These are phyloP conservation scores for Oreochromis mossambicus DNA, from an alignment of 2,797 vertebrate species.

Conservation along the genomic window DNA sequence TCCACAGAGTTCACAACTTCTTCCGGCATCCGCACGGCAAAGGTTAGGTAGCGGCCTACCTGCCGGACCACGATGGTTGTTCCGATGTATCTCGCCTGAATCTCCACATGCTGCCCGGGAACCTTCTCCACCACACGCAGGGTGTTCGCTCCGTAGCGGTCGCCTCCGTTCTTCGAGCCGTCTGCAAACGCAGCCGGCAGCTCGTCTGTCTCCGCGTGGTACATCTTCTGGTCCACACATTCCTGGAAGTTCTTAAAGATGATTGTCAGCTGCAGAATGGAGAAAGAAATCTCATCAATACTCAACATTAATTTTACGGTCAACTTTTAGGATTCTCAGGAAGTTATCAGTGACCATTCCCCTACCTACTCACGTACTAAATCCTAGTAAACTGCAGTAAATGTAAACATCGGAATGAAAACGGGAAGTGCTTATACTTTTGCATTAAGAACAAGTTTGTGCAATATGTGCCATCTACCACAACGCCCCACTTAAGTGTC, in stretches of 20 bases:
- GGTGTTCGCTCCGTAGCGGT: conserved; percentile 88
- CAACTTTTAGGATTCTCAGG: not conserved
- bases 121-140: conserved; percentile 92
- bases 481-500: conserved; percentile 58
- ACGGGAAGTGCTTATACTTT: conserved; percentile 22
- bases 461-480: conserved; percentile 43
- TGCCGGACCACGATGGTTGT: conserved; percentile 96
- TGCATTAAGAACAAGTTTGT: conserved; percentile 45
- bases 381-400: not conserved
- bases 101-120: conserved; percentile 93
- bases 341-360: not conserved
- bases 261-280: conserved; percentile 86
- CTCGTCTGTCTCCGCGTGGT: conserved; percentile 93
- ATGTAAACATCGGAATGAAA: conserved; percentile 11
- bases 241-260: conserved; percentile 99
- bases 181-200: conserved; percentile 92
- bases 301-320: not conserved
- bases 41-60: conserved; percentile 94
- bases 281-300: not conserved
- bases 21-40: conserved; percentile 94
- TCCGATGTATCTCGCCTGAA: conserved; percentile 94
- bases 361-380: not conserved
- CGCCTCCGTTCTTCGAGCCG: conserved; percentile 92
- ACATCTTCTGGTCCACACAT: conserved; percentile 96
- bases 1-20: conserved; percentile 91